Conservation (phyloP, 1,140 invertebrate species). For the Apolygus lucorum region DNA sequence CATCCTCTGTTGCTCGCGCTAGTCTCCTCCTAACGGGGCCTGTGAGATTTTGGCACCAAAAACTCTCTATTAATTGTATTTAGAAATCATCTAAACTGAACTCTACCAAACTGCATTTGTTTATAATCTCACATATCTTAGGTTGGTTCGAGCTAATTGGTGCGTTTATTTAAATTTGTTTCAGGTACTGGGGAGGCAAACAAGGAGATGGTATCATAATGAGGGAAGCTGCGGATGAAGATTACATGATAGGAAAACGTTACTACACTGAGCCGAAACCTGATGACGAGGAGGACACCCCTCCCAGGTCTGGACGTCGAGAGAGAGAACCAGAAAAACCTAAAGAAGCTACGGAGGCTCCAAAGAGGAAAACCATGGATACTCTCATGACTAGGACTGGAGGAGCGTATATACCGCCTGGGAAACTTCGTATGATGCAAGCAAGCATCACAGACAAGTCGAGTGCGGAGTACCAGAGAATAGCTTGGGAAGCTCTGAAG, state of each 20-base stretch:
- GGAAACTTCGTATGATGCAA: conserved; percentile 89
- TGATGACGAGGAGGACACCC: not conserved
- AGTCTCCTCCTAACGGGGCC: too few relatives aligned
- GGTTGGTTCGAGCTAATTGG: not conserved
- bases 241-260: conserved; percentile 2
- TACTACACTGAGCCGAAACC: conserved; percentile 14
- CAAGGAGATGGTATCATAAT: not conserved
- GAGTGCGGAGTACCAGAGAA: conserved; percentile 84
- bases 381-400: conserved; percentile 54
- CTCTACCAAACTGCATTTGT: not conserved
- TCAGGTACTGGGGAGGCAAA: not conserved
- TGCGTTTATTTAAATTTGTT: too few relatives aligned
- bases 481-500: conserved; percentile 97
- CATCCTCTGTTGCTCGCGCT: too few relatives aligned
- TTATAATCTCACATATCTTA: not conserved
- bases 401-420: conserved; percentile 97
- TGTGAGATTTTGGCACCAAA: too few relatives aligned
- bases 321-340: not conserved
- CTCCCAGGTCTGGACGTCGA: not conserved
- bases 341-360: conserved; percentile 6
- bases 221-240: not conserved
- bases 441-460: conserved; percentile 87
- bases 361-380: conserved; percentile 11
- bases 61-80: too few relatives aligned
- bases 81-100: too few relatives aligned